These are phyloP conservation scores for Montifringilla adamsi DNA, from an alignment of 2,113 vertebrate species.

Conservation along the genomic window DNA sequence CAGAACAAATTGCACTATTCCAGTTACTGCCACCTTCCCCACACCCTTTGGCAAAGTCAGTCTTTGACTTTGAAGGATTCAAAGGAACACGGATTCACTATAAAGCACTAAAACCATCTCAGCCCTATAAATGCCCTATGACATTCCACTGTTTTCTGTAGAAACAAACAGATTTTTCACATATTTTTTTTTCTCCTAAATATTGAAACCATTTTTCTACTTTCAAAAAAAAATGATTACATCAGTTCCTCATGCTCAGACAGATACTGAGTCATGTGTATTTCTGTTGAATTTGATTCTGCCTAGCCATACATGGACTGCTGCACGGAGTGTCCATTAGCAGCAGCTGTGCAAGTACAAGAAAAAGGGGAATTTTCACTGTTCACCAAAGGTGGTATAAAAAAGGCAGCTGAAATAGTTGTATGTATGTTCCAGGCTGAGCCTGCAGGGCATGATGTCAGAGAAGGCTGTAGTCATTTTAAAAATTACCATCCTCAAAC, in stretches of 20 bases:
- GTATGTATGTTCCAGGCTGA: not conserved
- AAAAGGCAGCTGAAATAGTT: not conserved
- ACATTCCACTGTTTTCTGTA: not conserved
- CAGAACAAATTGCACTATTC: not conserved
- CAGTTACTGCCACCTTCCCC: not conserved
- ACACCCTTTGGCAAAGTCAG: not conserved
- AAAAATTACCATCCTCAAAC: not conserved
- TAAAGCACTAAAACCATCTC: not conserved
- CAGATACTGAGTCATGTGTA: not conserved
- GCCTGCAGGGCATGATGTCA: not conserved
- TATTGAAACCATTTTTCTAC: not conserved
- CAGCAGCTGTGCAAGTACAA: not conserved
- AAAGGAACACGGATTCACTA: not conserved
- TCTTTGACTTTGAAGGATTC: not conserved
- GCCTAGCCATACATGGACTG: not conserved
- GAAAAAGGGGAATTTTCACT: not conserved
- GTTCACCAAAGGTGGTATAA: not conserved
- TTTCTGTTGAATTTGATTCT: not conserved
- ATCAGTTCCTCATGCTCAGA: not conserved
- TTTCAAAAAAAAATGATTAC: not conserved
- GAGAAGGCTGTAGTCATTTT: not conserved
- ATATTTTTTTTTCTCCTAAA: not conserved
- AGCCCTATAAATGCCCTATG: not conserved
- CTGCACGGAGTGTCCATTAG: not conserved
- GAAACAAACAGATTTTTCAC: not conserved